phyloP scores from a whole-genome alignment of 2,888 invertebrate genomes.

The Elysia crispata region DNA sequence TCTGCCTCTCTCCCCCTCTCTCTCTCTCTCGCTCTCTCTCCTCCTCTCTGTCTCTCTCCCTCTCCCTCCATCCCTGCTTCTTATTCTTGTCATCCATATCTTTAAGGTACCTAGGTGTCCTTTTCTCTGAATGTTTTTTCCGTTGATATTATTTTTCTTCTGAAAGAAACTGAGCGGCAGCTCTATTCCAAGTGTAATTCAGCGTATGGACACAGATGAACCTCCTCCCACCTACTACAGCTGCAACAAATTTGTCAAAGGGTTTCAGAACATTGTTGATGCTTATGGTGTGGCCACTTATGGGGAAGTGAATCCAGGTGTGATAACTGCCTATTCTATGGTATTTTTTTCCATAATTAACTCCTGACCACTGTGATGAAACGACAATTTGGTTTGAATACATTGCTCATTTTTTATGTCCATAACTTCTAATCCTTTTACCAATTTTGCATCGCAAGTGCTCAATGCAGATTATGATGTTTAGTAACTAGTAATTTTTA shows the following conservation, averaged over 20 bases:
- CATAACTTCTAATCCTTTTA: no score
- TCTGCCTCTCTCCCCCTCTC: not conserved
- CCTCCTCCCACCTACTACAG: conserved; percentile 97
- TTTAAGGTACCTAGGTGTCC: no score
- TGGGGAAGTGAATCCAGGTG: conserved; percentile 96
- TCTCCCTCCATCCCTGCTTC: not conserved
- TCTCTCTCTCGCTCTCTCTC: not conserved
- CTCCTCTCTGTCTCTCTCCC: not conserved
- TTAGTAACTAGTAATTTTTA: no score
- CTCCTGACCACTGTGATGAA: no score
- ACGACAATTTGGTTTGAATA: no score
- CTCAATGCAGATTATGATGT: no score
- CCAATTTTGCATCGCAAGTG: no score
- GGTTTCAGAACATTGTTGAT: conserved; percentile 96
- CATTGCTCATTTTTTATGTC: no score
- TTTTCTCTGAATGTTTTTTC: no score
- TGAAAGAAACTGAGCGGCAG: conserved; percentile 92
- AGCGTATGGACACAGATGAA: conserved; percentile 90
- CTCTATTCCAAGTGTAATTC: conserved; percentile 95
- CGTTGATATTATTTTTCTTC: not conserved
- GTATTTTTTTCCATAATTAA: no score
- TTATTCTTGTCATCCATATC: no score
- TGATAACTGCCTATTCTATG: conserved; percentile 65
- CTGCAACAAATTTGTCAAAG: conserved; percentile 96
- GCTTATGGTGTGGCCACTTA: conserved; percentile 97